Evolutionary conservation across 2,797 vertebrate species (phyloP).

Genomic region (Lacerta viridis): DNA sequence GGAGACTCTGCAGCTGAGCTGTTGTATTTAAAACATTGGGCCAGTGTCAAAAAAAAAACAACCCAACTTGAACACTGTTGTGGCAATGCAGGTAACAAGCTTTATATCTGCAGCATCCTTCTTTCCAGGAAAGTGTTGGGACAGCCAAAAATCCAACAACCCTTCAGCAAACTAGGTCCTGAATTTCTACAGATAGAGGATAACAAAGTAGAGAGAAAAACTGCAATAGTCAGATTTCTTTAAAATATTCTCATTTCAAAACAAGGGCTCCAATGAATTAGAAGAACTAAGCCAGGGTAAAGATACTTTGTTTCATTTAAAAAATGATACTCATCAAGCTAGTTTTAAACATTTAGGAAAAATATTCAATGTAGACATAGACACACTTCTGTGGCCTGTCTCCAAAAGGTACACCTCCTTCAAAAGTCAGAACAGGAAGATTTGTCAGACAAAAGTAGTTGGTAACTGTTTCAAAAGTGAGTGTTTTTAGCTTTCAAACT

Average conservation of each 20-base stretch:
- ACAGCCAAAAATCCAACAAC: neutral
- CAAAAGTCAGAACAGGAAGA: neutral
- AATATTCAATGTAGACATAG: neutral
- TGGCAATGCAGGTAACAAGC: neutral
- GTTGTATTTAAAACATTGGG: neutral
- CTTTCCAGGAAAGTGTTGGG: neutral
- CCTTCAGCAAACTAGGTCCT: neutral
- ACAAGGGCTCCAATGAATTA: neutral
- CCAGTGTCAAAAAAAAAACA: neutral
- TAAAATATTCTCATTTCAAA: neutral
- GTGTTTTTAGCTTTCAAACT: neutral
- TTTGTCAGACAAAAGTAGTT: constrained; percentile 3
- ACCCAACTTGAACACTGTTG: too few relatives aligned
- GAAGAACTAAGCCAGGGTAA: neutral
- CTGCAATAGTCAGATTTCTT: neutral
- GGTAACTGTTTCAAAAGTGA: neutral
- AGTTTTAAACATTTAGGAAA: neutral
- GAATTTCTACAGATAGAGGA: neutral
- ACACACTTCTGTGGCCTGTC: neutral
- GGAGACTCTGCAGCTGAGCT: neutral
- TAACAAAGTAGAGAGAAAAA: neutral
- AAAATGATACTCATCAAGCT: neutral
- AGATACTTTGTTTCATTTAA: neutral
- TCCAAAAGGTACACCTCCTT: neutral
- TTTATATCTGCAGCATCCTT: neutral